Evolutionary conservation across 2,888 invertebrate species (phyloP), one percentile per base, ranked within the genome.

Genomic region (Ochropleura leucogaster): DNA sequence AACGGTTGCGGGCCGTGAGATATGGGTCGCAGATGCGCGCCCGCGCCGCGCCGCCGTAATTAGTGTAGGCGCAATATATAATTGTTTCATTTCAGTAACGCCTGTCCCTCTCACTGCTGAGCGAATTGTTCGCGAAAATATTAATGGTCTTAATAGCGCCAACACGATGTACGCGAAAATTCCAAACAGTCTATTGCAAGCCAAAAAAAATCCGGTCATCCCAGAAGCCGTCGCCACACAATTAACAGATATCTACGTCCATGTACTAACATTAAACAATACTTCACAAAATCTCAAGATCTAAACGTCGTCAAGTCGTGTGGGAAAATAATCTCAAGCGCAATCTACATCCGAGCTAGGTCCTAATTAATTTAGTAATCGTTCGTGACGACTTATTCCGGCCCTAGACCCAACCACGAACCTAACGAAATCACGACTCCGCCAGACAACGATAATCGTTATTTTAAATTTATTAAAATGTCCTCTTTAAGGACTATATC

Each of bases 401-500:
- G 94, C 93, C 94, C 92, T 92, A 92, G 94, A 92, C 91, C 93
- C 88, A 92, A 93, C 95, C 95, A 94, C 95, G 96, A 94, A 94
- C 95, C 94, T 95, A 96, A 95, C 96, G 96, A 96, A 96, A 96
- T 96, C 96, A 96, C 96, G 96, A 96, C 96, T 95, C 94, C 89
- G 94, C 94, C 90, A 93, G 93, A 94, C 95, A 95, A 95, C 95
- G 96, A 96, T 96, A 95, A 96, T 96, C 95, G 95, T 96, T 96
- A 95, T 96, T 96, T 96, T 95, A 96, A 96, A 96, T 96, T 96
- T 96, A 96, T 96, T 96, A 96, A 96, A 96, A 96, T 96, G 96
- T 95, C 95, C 95, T 95, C 95, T 94, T 94, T 93, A 95, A 95
- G 95, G 95, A 94, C 96, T 95, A 94, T 96, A 96, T 96, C 96